phyloP scores from a whole-genome alignment of 2,113 vertebrate genomes.

The Pseudopodoces humilis region DNA sequence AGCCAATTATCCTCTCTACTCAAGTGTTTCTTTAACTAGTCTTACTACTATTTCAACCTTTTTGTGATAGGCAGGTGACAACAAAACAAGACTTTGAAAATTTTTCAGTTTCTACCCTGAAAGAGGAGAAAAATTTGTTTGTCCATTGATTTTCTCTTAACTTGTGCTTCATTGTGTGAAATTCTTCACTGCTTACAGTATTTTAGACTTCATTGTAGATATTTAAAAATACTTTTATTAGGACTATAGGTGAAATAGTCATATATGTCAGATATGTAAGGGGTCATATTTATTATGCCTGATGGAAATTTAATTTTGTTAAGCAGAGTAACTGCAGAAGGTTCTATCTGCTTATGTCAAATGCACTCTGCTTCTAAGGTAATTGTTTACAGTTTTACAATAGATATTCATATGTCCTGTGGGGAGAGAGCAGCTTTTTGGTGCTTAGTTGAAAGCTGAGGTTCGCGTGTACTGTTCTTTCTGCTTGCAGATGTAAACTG shows the following conservation, averaged over 20 bases:
- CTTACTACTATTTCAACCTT: background rate
- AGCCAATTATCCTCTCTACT: background rate
- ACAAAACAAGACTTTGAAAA: background rate
- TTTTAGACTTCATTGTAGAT: background rate
- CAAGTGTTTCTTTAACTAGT: background rate
- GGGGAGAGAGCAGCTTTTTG: background rate
- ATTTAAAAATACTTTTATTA: background rate
- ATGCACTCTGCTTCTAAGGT: background rate
- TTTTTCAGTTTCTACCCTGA: background rate
- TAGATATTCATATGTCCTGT: background rate
- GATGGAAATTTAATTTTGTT: background rate
- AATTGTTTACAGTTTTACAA: background rate
- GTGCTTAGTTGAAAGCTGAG: background rate
- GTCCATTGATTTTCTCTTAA: background rate
- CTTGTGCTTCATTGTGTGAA: background rate
- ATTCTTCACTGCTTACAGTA: background rate
- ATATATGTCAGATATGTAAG: background rate
- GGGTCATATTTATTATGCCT: background rate
- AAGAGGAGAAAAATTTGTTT: background rate
- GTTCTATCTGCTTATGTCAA: background rate
- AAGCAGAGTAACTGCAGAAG: background rate
- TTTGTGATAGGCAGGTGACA: background rate
- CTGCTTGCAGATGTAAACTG: background rate
- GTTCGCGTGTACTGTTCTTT: background rate
- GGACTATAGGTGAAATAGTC: background rate